Percentiles rank a stretch among this genome's conserved stretches.
These are phyloP conservation scores for Pocillopora verrucosa DNA, from an alignment of 64 coral and sea anemone species.

Conservation along the genomic window DNA sequence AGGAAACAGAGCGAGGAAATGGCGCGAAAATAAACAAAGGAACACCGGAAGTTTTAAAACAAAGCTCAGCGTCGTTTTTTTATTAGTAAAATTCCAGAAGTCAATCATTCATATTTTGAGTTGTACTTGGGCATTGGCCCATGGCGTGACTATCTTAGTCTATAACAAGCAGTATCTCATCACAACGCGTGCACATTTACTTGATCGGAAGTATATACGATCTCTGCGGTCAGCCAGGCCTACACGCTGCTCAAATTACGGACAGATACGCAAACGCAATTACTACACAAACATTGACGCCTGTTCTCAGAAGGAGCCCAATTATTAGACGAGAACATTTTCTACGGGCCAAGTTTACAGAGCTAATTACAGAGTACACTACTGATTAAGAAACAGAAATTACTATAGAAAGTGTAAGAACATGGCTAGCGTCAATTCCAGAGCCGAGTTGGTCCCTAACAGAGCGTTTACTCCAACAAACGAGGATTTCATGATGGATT, in stretches of 20 bases:
- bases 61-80: too few species aligned
- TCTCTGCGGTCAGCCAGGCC: not conserved
- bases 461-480: conserved; percentile 41
- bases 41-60: conserved; percentile 13
- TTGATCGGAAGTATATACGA: not conserved
- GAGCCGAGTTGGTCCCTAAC: conserved; percentile 49
- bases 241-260: not conserved
- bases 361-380: not conserved
- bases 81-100: too few species aligned
- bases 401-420: not conserved
- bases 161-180: too few species aligned
- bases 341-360: not conserved
- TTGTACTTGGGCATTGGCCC: too few species aligned
- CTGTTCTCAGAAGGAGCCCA: not conserved
- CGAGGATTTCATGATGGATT: conserved; percentile 15
- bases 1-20: not conserved
- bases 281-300: not conserved
- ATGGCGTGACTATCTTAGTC: not conserved
- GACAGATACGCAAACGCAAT: not conserved
- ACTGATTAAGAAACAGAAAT: not conserved
- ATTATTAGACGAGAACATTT: not conserved
- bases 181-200: too few species aligned
- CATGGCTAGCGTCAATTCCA: conserved; percentile 65
- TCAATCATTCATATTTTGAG: not conserved
- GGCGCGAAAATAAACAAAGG: conserved; percentile 25